These are phyloP conservation scores for Pygoscelis antarcticus DNA, from an alignment of 2,113 vertebrate genomes.

Conservation along the genomic window DNA sequence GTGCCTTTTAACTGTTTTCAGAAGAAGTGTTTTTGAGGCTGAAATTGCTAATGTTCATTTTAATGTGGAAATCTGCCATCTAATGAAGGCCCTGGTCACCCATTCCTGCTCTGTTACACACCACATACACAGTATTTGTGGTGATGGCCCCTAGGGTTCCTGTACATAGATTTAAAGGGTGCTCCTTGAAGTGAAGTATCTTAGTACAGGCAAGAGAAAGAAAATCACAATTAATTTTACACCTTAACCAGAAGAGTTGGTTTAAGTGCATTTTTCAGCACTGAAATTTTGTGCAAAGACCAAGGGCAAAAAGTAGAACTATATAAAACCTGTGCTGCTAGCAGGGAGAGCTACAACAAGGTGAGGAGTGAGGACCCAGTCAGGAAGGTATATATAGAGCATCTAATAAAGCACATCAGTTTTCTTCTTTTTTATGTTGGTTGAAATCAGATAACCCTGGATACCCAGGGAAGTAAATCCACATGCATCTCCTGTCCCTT, in stretches of 20 bases:
- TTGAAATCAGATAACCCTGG: not conserved
- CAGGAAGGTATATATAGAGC: not conserved
- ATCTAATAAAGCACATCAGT: not conserved
- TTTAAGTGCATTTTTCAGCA: not conserved
- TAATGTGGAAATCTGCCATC: not conserved
- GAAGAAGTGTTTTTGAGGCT: constrained; percentile 34
- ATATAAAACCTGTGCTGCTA: not conserved
- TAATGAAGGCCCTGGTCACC: not conserved
- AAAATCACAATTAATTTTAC: not conserved
- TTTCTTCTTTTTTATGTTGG: not conserved
- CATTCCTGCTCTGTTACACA: not conserved
- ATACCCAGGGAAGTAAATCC: not conserved
- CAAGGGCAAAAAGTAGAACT: not conserved
- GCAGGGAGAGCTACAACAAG: not conserved
- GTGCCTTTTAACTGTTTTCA: constrained; percentile 50
- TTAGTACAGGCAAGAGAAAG: not conserved
- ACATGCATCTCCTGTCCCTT: not conserved
- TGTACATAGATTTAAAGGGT: not conserved
- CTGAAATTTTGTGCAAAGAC: not conserved
- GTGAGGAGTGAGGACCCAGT: not conserved
- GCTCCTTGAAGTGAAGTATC: not conserved
- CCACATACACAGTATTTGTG: not conserved
- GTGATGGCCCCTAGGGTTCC: not conserved
- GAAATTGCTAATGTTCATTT: constrained; percentile 32
- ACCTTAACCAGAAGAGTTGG: not conserved